These are phyloP conservation scores for Phaethon lepturus DNA, from an alignment of 2,113 vertebrate species.

Conservation along the genomic window DNA sequence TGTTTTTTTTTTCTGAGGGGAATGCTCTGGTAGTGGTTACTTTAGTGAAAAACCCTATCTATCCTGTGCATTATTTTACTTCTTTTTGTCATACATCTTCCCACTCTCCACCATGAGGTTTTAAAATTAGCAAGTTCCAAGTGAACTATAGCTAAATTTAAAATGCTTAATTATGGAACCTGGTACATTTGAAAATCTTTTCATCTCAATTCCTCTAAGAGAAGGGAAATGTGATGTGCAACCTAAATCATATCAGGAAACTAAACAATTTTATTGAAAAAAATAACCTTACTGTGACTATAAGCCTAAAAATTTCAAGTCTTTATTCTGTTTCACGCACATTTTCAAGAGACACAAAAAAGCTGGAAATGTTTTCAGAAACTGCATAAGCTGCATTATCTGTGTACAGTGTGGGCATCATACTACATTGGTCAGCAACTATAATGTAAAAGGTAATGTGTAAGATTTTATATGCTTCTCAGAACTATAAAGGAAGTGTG, in stretches of 20 bases:
- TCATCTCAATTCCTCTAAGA: background rate
- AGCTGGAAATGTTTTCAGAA: background rate
- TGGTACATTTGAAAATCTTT: background rate
- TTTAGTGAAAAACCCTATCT: conserved; percentile 43
- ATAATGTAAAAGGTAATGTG: conserved; percentile 72
- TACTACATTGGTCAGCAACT: conserved; percentile 72
- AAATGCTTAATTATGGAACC: background rate
- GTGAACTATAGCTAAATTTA: conserved; percentile 44
- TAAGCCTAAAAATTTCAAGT: background rate
- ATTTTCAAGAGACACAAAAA: background rate
- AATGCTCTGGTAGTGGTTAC: background rate
- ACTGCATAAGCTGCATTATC: conserved; percentile 53
- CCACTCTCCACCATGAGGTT: background rate
- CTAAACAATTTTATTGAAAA: background rate
- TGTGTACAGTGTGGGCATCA: conserved; percentile 22
- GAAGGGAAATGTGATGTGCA: background rate
- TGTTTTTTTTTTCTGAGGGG: too few relatives aligned
- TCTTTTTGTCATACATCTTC: background rate
- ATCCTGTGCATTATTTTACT: background rate
- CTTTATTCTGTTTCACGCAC: background rate
- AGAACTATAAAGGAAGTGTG: conserved; percentile 76
- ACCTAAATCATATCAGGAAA: background rate
- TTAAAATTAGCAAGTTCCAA: conserved; percentile 14
- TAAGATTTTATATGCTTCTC: conserved; percentile 72
- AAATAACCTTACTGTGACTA: background rate